Base-by-base conservation (phyloP, 2,888 invertebrate genomes). In the Phania funesta region DNA sequence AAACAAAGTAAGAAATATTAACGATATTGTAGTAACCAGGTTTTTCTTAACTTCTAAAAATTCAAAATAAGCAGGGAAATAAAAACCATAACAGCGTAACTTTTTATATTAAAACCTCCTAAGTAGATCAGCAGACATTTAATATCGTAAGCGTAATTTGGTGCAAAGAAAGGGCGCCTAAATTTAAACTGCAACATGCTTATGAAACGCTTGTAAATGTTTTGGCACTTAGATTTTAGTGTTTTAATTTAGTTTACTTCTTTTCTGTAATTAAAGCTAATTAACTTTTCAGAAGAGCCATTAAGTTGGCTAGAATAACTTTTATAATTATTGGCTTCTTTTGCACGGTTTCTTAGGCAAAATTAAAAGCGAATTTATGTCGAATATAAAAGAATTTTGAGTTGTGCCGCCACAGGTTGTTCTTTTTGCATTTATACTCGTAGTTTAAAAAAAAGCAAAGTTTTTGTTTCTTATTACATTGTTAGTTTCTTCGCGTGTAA, bases 11-110 rank as follows among this genome's bases (percentile, higher is more conserved):
- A 20, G 13, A 35, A 46, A 35, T 70, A 68, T 68, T 77, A 70
- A 77, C 5, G 38, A 44, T 56, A 77, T 77, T 70, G 11, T 70
- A 70, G 70, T 70, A 70, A 54, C 52, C 38, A 62, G 24, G 46
- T 20, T 46, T 22, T 44, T 64, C 16, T 56, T 9, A 26, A 41
- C 52, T 16, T 22, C 13, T 46, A 16, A 62, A n/a, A 73, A 16
- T n/a, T 8, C 32, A 20, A 50, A 65, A 62, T 8, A 29, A 11
- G 26, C 50, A 41, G 13, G 18, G 13, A 71, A 44, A 18, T 74
- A 50, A 64, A 50, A 64, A 64, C 52, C 73, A 73, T 44, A 29
- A 24, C 6, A 54, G 73, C 73, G 73, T 73, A 64, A 54, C 26
- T 52, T 52, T 62, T 62, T 52, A 62, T 60, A 56, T 24, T 11